Evolutionary conservation across 2,113 vertebrate species (phyloP).

Genomic region (Jacana jacana): DNA sequence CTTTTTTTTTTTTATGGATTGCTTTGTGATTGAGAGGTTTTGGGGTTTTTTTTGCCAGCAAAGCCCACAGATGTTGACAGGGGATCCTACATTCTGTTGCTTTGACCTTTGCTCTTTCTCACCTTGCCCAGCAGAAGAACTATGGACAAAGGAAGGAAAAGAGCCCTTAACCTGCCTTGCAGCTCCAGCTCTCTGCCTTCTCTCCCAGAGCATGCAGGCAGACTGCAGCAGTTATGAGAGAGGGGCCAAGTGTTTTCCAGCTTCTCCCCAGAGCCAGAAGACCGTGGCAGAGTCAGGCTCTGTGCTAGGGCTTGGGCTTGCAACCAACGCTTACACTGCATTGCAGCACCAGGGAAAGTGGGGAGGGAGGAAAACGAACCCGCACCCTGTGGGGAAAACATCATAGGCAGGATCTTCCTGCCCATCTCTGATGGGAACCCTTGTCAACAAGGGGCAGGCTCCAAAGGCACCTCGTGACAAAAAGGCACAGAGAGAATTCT

Average conservation of each 20-base stretch:
- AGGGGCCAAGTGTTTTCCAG: constrained; percentile 34
- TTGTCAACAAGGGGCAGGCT: neutral
- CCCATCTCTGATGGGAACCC: neutral
- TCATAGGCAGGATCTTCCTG: neutral
- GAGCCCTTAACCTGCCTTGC: neutral
- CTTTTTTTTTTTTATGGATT: neutral
- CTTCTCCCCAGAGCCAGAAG: constrained; percentile 47
- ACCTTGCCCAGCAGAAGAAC: neutral
- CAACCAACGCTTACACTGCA: constrained; percentile 58
- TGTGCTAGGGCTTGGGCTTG: constrained; percentile 52
- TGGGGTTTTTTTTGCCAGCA: neutral
- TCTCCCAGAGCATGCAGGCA: neutral
- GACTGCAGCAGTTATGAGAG: constrained; percentile 15
- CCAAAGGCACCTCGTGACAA: neutral
- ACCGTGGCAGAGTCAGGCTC: constrained; percentile 7
- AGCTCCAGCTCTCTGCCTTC: neutral
- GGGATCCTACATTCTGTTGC: neutral
- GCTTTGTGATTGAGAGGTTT: neutral
- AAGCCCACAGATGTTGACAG: neutral
- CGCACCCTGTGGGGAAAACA: neutral
- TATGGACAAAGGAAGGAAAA: fast-evolving
- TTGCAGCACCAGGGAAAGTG: constrained; percentile 48
- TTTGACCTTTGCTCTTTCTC: neutral
- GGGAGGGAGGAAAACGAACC: neutral
- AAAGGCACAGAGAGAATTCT: neutral